phyloP scores from a whole-genome alignment of 2,888 invertebrate species.

The Campoplex nolae region DNA sequence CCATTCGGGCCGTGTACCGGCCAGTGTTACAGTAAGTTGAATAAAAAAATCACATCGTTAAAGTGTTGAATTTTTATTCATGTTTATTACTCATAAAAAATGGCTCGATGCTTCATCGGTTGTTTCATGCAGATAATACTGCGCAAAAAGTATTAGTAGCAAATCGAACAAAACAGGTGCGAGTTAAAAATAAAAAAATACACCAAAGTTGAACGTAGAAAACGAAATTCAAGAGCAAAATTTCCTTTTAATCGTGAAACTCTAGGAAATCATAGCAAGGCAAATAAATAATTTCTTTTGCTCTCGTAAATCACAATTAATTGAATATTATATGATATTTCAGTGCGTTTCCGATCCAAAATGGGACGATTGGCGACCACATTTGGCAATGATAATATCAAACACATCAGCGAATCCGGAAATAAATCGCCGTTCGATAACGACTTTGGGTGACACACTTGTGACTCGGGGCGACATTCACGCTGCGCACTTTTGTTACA shows the following conservation, averaged over 20 bases:
- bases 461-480: slow-evolving; percentile 91
- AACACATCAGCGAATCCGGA: slow-evolving; percentile 92
- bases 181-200: no score
- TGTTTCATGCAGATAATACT: no score
- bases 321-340: slow-evolving; percentile 67
- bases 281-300: slow-evolving; percentile 29
- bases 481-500: slow-evolving; percentile 98
- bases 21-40: slow-evolving; percentile 88
- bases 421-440: slow-evolving; percentile 90
- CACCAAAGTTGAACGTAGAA: background rate
- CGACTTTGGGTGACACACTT: slow-evolving; percentile 91
- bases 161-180: no score
- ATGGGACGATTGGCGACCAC: slow-evolving; percentile 98
- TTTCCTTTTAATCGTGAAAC: background rate
- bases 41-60: background rate
- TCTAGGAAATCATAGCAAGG: background rate
- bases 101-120: no score
- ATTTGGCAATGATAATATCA: slow-evolving; percentile 97
- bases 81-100: background rate
- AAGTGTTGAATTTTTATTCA: background rate
- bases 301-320: background rate
- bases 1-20: slow-evolving; percentile 92
- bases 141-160: no score
- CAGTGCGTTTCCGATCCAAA: slow-evolving; percentile 90
- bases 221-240: background rate